Evolutionary conservation across 2,888 invertebrate species (phyloP), one percentile per base, ranked within the genome.

Genomic region (Eurytoma adleriae): DNA sequence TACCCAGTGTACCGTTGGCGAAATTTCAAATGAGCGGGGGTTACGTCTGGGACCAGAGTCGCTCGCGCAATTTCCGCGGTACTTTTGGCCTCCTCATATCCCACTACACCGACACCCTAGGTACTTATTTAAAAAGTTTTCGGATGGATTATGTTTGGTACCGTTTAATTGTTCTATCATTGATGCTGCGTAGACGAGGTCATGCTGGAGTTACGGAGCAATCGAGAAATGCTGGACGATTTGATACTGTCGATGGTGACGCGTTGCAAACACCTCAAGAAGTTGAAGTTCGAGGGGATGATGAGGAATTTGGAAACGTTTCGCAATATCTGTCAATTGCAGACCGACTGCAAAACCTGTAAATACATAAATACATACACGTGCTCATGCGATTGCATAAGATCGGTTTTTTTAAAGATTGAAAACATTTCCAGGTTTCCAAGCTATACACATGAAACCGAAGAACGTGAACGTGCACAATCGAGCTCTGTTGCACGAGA

Each of bases 221-320:
- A 91, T 84, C 89, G 90, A 18, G 92, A 92, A 85, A 86, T 88
- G 59, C 85, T 92, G 66, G 92, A 92, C 75, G 91, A 92, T 84
- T 86, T 92, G 59, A 84, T 92, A 20, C 82, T 92, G 12, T 87
- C 89, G 30, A 86, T 92, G 86, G 80, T 92, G 59, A 85, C 87
- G 27, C 88, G 89, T 50, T 92, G 92, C 83, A 90, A 89, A 70
- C 89, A 88, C 54, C 85, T 92, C 69, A 89, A 89, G 56, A 88
- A 86, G 82, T 86, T 92, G 30, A 90, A 91, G 81, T 92, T 91
- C 84, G 91, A 92, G 72, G 92, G 92, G 56, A 90, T 91, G 68
- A 85, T 92, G 72, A 86, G 91, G 18, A 91, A 87, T 83, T 87
- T 92, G 79, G 89, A 91, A 66, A 89, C 91, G 7, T 83, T 92